A percentile compares a stretch with the other conserved stretches of the same genome.
phyloP scores from a whole-genome alignment of 1,140 invertebrate genomes.

The Agrilus planipennis region DNA sequence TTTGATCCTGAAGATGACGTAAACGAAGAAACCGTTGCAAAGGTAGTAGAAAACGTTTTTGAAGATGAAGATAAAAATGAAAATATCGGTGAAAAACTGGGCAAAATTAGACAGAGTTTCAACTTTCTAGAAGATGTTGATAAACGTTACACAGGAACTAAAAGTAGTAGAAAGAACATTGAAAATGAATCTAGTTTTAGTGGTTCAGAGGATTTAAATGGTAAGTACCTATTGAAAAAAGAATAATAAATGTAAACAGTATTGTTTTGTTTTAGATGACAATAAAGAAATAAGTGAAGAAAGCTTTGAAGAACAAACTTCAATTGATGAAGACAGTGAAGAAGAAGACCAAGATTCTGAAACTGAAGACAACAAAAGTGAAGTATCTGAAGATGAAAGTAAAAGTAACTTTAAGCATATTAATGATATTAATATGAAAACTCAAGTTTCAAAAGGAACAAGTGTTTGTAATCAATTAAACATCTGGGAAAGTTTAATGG shows the following conservation, averaged over 20 bases:
- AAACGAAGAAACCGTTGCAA: slow-evolving; percentile 39
- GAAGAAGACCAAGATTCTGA: slow-evolving; percentile 15
- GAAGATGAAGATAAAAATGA: slow-evolving; percentile 39
- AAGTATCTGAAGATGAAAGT: slow-evolving; percentile 16
- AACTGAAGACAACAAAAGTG: slow-evolving; percentile 12
- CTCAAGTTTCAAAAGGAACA: slow-evolving; percentile 63
- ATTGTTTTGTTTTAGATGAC: not conserved
- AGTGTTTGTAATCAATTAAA: slow-evolving; percentile 62
- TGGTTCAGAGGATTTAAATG: slow-evolving; percentile 22
- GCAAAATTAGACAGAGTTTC: slow-evolving; percentile 49
- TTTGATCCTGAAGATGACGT: slow-evolving; percentile 43
- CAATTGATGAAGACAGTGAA: slow-evolving; percentile 6
- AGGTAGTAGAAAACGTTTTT: slow-evolving; percentile 37
- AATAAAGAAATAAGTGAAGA: not conserved
- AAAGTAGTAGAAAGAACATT: slow-evolving; percentile 43
- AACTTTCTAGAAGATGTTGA: slow-evolving; percentile 54
- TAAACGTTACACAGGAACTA: slow-evolving; percentile 59
- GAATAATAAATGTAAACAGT: not conserved
- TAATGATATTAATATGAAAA: slow-evolving; percentile 40
- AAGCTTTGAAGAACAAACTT: not conserved
- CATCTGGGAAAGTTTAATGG: slow-evolving; percentile 72
- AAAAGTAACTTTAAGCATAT: slow-evolving; percentile 42
- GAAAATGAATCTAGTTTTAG: slow-evolving; percentile 22
- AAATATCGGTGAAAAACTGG: slow-evolving; percentile 38
- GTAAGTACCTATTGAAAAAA: not conserved